phyloP scores from a whole-genome alignment of 2,113 vertebrate genomes.

The Uria lomvia region DNA sequence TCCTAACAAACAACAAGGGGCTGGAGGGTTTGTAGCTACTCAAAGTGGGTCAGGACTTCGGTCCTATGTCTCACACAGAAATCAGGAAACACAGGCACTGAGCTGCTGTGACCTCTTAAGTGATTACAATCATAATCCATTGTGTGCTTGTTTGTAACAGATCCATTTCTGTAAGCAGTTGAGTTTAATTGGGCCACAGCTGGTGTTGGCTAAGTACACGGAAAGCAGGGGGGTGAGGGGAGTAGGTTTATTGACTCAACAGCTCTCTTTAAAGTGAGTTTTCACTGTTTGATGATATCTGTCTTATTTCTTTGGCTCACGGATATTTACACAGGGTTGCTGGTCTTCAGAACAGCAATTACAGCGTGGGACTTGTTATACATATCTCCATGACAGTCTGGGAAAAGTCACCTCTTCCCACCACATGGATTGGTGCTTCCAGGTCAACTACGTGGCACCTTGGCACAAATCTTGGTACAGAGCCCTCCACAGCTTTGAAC shows the following conservation, averaged over 20 bases:
- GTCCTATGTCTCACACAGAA: not conserved
- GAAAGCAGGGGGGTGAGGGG: not conserved
- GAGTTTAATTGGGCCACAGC: slow-evolving; percentile 66
- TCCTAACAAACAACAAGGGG: not conserved
- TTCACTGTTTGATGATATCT: not conserved
- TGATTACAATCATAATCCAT: slow-evolving; percentile 65
- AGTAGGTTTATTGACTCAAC: slow-evolving; percentile 6
- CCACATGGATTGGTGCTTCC: not conserved
- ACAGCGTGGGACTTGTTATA: not conserved
- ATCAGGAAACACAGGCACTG: not conserved
- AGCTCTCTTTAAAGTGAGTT: not conserved
- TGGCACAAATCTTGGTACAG: not conserved
- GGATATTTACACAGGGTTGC: not conserved
- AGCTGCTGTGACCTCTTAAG: slow-evolving; percentile 49
- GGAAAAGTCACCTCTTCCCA: not conserved
- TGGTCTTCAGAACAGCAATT: not conserved
- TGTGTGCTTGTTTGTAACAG: slow-evolving; percentile 41
- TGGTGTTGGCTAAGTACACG: slow-evolving; percentile 30
- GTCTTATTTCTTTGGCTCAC: not conserved
- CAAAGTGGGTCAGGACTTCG: not conserved
- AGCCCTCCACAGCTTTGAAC: not conserved
- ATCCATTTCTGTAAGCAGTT: slow-evolving; percentile 55
- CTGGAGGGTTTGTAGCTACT: not conserved
- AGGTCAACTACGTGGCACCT: not conserved
- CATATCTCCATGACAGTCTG: not conserved